These are phyloP conservation scores for Conus betulinus DNA, from an alignment of 1,140 invertebrate species.

Conservation along the genomic window DNA sequence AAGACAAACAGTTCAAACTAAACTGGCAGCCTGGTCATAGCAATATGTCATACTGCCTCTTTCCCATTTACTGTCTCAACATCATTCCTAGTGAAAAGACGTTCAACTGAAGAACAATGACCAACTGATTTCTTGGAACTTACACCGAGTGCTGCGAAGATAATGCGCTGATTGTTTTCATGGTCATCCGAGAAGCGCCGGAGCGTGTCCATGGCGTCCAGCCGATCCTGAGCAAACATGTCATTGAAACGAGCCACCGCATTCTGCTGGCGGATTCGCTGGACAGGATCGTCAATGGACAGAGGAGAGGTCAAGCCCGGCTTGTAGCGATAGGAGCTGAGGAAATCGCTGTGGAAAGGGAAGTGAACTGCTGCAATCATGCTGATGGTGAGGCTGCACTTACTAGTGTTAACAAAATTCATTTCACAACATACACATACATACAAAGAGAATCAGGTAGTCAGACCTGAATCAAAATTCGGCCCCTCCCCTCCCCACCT, in stretches of 20 bases:
- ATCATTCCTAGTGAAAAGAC: too few relatives aligned
- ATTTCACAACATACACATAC: too few relatives aligned
- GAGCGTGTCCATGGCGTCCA: slow-evolving; percentile 74
- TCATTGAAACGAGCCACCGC: slow-evolving; percentile 72
- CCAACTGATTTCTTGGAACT: not conserved
- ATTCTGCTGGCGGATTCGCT: slow-evolving; percentile 71
- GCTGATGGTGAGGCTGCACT: too few relatives aligned
- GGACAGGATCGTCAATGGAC: slow-evolving; percentile 70
- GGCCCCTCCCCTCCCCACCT: too few relatives aligned
- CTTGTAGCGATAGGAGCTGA: slow-evolving; percentile 59
- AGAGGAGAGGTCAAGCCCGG: slow-evolving; percentile 66
- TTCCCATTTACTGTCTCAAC: too few relatives aligned
- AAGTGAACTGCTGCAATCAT: not conserved
- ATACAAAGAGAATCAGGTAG: too few relatives aligned
- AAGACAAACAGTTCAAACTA: too few relatives aligned
- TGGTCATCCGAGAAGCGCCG: slow-evolving; percentile 71
- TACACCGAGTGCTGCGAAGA: slow-evolving; percentile 71
- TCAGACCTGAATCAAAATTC: too few relatives aligned
- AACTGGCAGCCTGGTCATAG: not conserved
- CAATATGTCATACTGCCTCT: not conserved
- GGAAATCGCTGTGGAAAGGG: not conserved
- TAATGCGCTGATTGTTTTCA: slow-evolving; percentile 74
- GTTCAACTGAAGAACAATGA: not conserved
- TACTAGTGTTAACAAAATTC: too few relatives aligned
- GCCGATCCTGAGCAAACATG: slow-evolving; percentile 71